Evolutionary conservation across 2,888 invertebrate genomes (phyloP).

Genomic region (Pseudococcus viburni): DNA sequence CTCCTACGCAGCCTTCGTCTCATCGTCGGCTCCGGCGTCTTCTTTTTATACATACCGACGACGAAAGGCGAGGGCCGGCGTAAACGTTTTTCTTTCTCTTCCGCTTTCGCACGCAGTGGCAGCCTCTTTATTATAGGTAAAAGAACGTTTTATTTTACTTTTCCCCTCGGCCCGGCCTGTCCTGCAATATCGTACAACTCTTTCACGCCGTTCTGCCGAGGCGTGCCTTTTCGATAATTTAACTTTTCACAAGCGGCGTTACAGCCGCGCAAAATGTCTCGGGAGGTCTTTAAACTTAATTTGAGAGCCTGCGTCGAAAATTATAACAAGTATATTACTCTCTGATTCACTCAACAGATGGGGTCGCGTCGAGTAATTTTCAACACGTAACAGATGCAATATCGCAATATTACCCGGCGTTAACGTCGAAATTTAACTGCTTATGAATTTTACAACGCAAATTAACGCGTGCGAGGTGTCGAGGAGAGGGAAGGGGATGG

Average conservation of each 20-base stretch:
- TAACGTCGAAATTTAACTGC: neutral
- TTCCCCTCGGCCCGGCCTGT: neutral
- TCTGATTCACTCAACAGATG: slow-evolving; percentile 1
- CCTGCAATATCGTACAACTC: neutral
- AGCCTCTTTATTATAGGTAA: neutral
- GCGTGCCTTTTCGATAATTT: slow-evolving; percentile 18
- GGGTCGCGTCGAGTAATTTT: neutral
- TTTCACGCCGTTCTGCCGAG: neutral
- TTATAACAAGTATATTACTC: slow-evolving; percentile 40
- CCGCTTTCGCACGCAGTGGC: neutral
- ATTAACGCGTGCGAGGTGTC: neutral
- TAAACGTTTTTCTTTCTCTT: neutral
- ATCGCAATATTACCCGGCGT: slow-evolving; percentile 34
- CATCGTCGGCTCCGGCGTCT: neutral
- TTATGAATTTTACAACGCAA: slow-evolving; percentile 15
- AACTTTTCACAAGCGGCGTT: slow-evolving; percentile 4
- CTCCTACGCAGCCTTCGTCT: neutral
- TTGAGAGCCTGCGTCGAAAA: slow-evolving; percentile 20
- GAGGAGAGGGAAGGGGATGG: too few relatives aligned
- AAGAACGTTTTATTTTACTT: neutral
- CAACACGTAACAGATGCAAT: slow-evolving; percentile 11
- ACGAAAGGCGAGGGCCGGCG: neutral
- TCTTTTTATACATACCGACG: neutral
- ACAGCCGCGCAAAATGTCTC: slow-evolving; percentile 16
- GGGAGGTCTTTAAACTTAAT: slow-evolving; percentile 34